Evolutionary conservation across 1,140 invertebrate species (phyloP), one percentile per base, ranked within the genome.

Genomic region (Atopsyche davidsoni): DNA sequence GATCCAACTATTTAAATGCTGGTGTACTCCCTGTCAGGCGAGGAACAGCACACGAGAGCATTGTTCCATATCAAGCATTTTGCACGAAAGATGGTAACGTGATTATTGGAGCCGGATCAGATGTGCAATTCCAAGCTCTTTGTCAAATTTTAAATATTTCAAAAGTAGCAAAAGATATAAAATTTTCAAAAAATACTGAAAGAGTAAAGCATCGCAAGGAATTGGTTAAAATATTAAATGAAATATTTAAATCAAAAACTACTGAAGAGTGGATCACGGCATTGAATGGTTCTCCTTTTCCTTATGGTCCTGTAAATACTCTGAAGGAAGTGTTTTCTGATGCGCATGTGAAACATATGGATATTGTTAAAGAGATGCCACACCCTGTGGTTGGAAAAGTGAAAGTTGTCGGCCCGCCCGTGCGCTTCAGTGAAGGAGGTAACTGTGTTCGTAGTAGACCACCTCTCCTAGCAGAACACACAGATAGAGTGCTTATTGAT

Each of bases 31-130:
- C 83, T 0, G 70, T 73, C 34, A 73, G 87, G 42, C 86, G 85
- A 78, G 94, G 96, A 2, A 96, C 92, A 0, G 89, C 87, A 3
- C 94, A 98, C 70, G 87, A 86, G 42, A 96, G 89, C 64, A 87
- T 98, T 57, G 94, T 98, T 0, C 95, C 95, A 0, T 98, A 98
- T 64, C 85, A 96, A 77, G 77, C 83, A 21, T 95, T 94, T 62
- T 69, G 75, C 61, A 92, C 90, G 0, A 79, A 78, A 62, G 82
- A 92, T 72, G 86, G 89, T 10, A 86, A 86, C 62, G 77, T 95
- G 14, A 88, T 92, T 1, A 72, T 96, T 17, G 91, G 92, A 3
- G 79, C 87, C 35, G 91, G 88, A 0, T 90, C 84, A 23, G 80
- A 92, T 70, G 60, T 68, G 1, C 89, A 93, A 64, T 96, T 91